These are phyloP conservation scores for Nesospiza acunhae DNA, from an alignment of 2,113 vertebrate species.

Conservation along the genomic window DNA sequence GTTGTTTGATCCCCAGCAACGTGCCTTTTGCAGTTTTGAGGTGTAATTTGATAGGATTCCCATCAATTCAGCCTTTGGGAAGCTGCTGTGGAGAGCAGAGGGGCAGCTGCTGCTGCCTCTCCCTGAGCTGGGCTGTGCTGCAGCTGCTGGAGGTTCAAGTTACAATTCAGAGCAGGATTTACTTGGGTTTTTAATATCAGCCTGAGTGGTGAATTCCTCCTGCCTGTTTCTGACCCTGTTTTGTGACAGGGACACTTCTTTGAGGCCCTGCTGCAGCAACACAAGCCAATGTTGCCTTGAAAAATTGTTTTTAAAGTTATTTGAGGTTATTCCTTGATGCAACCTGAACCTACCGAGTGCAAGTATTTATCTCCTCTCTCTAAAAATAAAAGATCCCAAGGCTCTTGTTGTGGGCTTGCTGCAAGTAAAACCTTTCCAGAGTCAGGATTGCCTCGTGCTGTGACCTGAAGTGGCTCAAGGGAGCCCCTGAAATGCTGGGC, in stretches of 20 bases:
- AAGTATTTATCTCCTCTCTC: neutral
- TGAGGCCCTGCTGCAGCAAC: neutral
- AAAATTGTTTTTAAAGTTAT: neutral
- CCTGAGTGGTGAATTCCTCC: neutral
- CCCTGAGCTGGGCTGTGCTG: neutral
- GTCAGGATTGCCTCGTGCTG: neutral
- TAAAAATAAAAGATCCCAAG: neutral
- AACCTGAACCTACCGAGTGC: neutral
- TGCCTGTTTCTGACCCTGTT: neutral
- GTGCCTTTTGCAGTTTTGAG: neutral
- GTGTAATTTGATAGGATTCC: neutral
- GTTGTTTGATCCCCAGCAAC: neutral
- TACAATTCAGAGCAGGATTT: neutral
- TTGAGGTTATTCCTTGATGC: neutral
- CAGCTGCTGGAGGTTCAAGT: neutral
- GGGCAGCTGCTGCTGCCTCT: neutral
- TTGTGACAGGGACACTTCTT: neutral
- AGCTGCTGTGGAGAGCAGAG: neutral
- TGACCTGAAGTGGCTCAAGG: neutral
- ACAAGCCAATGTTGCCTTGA: rapidly evolving
- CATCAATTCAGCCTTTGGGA: neutral
- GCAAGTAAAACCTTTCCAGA: neutral
- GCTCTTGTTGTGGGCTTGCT: neutral
- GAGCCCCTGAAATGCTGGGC: neutral
- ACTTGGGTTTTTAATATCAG: neutral